Conservation (phyloP, 1,140 invertebrate species). For the Drosophila gunungcola region DNA sequence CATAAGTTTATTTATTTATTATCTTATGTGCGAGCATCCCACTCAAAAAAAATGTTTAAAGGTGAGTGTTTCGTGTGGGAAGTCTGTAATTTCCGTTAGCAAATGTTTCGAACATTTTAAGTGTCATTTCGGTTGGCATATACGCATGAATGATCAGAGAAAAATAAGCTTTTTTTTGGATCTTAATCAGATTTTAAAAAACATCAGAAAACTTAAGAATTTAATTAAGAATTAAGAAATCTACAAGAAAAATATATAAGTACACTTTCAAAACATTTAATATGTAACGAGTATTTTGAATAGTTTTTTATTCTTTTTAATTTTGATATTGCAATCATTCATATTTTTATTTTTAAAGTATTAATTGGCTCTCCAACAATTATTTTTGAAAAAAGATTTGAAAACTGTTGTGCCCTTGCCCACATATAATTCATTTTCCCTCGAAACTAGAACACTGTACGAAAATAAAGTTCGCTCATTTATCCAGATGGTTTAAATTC, state of each 20-base stretch:
- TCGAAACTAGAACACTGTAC: neutral
- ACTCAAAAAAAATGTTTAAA: constrained; percentile 20
- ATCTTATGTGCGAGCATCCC: constrained; percentile 38
- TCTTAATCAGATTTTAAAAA: neutral
- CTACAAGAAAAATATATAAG: no score
- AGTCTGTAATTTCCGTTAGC: constrained; percentile 26
- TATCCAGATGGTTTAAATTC: constrained; percentile 3
- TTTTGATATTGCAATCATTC: no score
- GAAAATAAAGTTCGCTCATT: constrained; percentile 1
- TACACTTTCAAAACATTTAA: no score
- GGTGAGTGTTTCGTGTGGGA: constrained; percentile 32
- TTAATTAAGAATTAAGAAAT: neutral
- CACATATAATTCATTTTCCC: neutral
- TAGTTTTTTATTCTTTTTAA: no score
- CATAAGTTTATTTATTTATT: constrained; percentile 45
- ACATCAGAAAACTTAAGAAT: no score
- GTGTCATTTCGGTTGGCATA: neutral
- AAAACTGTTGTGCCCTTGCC: neutral
- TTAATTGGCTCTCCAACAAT: no score
- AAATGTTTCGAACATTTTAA: constrained; percentile 8
- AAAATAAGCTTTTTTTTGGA: no score
- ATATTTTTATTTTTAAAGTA: no score
- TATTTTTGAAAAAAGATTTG: neutral
- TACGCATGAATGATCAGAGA: neutral
- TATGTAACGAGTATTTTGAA: no score